Evolutionary conservation across 2,113 vertebrate species (phyloP).

Genomic region (Rhinogobius similis): DNA sequence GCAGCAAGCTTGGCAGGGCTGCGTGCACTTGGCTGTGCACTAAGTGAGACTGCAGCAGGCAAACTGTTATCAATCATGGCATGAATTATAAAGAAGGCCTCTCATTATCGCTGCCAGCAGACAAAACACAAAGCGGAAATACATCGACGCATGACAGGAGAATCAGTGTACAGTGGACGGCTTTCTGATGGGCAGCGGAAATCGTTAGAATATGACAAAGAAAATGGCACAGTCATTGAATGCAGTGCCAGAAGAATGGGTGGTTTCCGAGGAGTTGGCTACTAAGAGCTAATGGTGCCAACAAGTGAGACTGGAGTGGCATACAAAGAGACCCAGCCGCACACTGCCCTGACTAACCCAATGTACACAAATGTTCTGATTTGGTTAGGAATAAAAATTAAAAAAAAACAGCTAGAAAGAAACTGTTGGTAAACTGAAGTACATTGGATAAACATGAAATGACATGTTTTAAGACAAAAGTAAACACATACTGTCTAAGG

Average conservation of each 20-base stretch:
- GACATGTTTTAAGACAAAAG: no score
- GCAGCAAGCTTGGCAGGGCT: constrained; percentile 36
- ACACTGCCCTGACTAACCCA: constrained; percentile 8
- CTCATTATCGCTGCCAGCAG: constrained; percentile 49
- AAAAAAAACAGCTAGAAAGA: constrained; percentile 5
- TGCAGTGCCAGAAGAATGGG: constrained; percentile 37
- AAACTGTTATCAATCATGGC: constrained; percentile 55
- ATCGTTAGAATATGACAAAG: constrained; percentile 38
- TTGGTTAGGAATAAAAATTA: background rate
- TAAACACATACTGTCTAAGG: no score
- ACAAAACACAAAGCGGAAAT: constrained; percentile 29
- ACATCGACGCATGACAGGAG: constrained; percentile 44
- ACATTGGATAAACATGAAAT: no score
- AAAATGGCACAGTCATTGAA: constrained; percentile 33
- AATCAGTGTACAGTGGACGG: constrained; percentile 40
- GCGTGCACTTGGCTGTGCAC: constrained; percentile 33
- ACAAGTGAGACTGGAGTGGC: constrained; percentile 33
- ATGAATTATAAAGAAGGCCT: constrained; percentile 62
- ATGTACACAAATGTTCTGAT: background rate
- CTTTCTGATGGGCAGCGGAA: constrained; percentile 7
- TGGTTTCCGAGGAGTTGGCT: constrained; percentile 28
- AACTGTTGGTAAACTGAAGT: background rate
- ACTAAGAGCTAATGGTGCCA: constrained; percentile 38
- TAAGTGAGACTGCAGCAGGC: constrained; percentile 46
- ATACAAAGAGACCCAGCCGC: constrained; percentile 11